Evolutionary conservation across 2,797 vertebrate species (phyloP), one percentile per base, ranked within the genome.

Genomic region (Sparidentex hasta): DNA sequence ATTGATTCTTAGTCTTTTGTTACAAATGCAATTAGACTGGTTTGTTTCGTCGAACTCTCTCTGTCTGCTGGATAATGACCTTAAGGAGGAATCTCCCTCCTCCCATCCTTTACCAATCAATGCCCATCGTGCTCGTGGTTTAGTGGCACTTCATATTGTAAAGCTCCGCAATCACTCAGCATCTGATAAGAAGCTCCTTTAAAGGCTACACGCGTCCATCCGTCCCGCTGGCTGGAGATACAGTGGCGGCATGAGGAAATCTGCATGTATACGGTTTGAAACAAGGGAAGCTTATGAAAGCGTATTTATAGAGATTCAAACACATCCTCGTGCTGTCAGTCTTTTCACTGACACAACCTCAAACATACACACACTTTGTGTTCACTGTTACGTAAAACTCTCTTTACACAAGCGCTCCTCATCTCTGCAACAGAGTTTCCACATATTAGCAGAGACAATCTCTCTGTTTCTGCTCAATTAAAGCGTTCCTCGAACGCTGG

Each of bases 21-120:
- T 86, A 86, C 80, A 89, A 91, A 92, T 90, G 88, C 87, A 93
- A 91, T 94, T 91, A 91, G 78, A 74, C 65, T 46, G 74, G 81
- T 89, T 92, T 88, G 79, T 92, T 90, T 90, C 64, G 41, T 89
- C 78, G 50, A 81, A 84, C 80, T 76, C 72, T 74, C 79, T 82
- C 80, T 67, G 82, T 88, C 84, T 84, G 71, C 75, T 59, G 83
- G 91, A 91, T 93, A 90, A 92, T 88, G 88, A 90, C 89, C 91
- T 85, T 69, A 88, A 92, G 85, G 72, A 87, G 88, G 86, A 83
- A 65, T 80, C 68, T 20, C 78, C 84, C 79, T 78, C 80, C 82
- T 81, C 81, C 73, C 77, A 66, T 88, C 78, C 65, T 76, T 81
- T 84, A 33, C 86, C 84, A 91, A 91, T 94, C 93, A 89, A 92